phyloP scores from a whole-genome alignment of 2,113 vertebrate genomes.

The Halichoeres trimaculatus region DNA sequence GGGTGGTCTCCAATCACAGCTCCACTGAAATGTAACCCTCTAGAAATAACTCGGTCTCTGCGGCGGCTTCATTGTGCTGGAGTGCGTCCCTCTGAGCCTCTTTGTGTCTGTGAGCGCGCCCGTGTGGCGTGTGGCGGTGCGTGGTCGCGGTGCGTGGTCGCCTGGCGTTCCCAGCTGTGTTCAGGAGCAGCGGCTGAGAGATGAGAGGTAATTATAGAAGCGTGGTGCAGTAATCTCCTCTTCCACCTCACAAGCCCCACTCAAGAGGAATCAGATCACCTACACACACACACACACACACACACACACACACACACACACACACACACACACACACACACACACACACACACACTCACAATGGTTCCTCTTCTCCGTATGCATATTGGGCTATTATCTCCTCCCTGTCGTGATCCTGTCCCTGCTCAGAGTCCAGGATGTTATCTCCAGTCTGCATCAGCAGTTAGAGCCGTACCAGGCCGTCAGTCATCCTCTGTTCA shows the following conservation, averaged over 20 bases:
- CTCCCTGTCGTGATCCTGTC: conserved; percentile 7
- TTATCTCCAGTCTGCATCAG: conserved; percentile 32
- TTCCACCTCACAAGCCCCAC: conserved; percentile 71
- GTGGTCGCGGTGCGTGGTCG: conserved; percentile 44
- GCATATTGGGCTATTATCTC: conserved; percentile 44
- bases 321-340: conserved; percentile 30
- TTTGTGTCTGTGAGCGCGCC: conserved; percentile 45
- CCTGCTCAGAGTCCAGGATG: conserved; percentile 24
- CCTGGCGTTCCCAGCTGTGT: conserved; percentile 70
- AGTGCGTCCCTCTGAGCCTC: conserved; percentile 45
- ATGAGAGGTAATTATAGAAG: conserved; percentile 81
- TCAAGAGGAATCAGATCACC: conserved; percentile 69
- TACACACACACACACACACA: conserved; percentile 32
- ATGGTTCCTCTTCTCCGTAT: conserved; percentile 22
- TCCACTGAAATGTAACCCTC: conserved; percentile 75
- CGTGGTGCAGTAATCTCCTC: conserved; percentile 74
- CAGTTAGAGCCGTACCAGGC: background rate
- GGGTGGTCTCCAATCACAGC: conserved; percentile 73
- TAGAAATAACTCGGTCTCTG: conserved; percentile 76
- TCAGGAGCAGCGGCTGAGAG: conserved; percentile 68
- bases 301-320: conserved; percentile 29
- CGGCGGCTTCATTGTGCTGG: conserved; percentile 53
- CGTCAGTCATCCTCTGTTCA: conserved; percentile 16
- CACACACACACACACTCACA: conserved; percentile 26
- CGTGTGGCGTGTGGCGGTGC: conserved; percentile 51